Evolutionary conservation across 2,797 vertebrate genomes (phyloP).

Genomic region (Epinephelus coioides): DNA sequence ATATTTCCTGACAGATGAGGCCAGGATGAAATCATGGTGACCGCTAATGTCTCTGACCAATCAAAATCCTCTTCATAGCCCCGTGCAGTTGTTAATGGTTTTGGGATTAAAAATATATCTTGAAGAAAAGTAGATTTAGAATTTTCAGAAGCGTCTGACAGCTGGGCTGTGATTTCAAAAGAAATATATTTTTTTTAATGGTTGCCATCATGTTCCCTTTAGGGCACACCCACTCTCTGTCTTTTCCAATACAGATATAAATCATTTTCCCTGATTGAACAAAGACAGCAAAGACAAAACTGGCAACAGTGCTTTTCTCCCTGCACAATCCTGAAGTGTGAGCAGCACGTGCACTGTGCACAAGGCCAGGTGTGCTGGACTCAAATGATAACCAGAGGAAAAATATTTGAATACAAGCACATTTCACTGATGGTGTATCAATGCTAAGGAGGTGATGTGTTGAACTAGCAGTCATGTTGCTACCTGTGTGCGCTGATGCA

Average conservation of each 20-base stretch:
- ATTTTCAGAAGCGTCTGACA: constrained; percentile 20
- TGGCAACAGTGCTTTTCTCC: constrained; percentile 20
- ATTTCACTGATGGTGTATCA: not conserved
- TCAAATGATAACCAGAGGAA: not conserved
- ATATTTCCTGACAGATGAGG: constrained; percentile 30
- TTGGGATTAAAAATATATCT: constrained; percentile 27
- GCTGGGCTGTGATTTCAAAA: constrained; percentile 17
- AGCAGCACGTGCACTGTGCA: constrained; percentile 56
- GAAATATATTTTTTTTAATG: constrained; percentile 25
- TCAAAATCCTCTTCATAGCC: constrained; percentile 22
- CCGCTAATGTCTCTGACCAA: not conserved
- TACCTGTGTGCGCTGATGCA: constrained; percentile 30
- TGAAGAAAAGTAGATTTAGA: not conserved
- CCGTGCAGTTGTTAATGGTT: constrained; percentile 43
- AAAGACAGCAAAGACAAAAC: constrained; percentile 34
- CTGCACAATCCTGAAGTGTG: constrained; percentile 45
- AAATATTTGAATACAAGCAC: not conserved
- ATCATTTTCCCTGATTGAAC: constrained; percentile 61
- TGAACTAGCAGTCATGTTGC: not conserved
- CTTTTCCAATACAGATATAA: constrained; percentile 53
- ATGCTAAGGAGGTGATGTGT: not conserved
- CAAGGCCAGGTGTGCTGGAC: constrained; percentile 35
- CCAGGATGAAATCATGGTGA: constrained; percentile 12
- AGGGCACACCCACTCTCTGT: constrained; percentile 76
- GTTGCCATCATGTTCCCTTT: constrained; percentile 56